These are phyloP conservation scores for Melanostigma gelatinosum DNA, from an alignment of 2,113 vertebrate species.

Conservation along the genomic window DNA sequence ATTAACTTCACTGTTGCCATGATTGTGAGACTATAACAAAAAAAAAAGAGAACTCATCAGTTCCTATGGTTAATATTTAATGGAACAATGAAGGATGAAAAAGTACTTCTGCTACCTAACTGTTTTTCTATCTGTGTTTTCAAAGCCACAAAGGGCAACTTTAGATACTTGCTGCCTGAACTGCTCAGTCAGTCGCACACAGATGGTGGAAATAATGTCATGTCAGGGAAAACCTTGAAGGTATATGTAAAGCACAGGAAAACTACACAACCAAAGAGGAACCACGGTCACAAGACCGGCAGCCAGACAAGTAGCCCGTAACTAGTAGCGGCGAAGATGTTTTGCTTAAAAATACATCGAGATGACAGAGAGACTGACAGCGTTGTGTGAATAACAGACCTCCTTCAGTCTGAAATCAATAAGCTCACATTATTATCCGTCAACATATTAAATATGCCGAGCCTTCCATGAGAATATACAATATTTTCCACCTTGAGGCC, in stretches of 20 bases:
- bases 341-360: not conserved
- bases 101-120: constrained; percentile 21
- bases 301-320: not conserved
- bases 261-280: constrained; percentile 27
- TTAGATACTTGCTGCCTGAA: not conserved
- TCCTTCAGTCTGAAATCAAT: not conserved
- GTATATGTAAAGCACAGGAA: constrained; percentile 10
- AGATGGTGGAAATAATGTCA: not conserved
- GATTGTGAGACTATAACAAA: constrained; percentile 7
- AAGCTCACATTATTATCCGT: constrained; percentile 13
- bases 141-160: not conserved
- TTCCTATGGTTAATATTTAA: constrained; percentile 28
- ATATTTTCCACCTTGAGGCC: not conserved
- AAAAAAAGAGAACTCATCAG: constrained; percentile 14
- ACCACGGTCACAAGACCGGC: constrained; percentile 23
- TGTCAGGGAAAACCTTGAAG: constrained; percentile 10
- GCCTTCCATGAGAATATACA: not conserved
- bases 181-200: not conserved
- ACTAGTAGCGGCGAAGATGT: constrained; percentile 1
- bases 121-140: not conserved
- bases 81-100: not conserved
- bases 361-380: not conserved
- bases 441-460: not conserved
- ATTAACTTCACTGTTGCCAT: constrained; percentile 35
- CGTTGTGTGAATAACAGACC: not conserved